Base-by-base conservation (phyloP, 2,113 vertebrate genomes). In the Macroglossus sobrinus region DNA sequence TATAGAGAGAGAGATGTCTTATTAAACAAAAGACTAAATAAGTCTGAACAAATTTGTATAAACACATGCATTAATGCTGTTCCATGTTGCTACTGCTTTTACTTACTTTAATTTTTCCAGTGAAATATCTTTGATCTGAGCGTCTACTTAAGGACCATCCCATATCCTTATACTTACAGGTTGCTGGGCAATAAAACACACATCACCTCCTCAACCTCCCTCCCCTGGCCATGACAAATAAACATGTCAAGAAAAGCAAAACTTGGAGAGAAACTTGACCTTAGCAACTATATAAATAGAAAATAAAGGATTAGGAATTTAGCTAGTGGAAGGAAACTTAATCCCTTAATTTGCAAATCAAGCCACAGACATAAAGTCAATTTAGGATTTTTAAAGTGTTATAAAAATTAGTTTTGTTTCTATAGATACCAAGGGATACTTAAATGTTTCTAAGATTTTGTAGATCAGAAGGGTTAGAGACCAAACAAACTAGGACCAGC, bases 351-450 rank as follows among this genome's bases (percentile, higher is more conserved):
- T 91, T 96, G 33, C 21, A 63, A 95, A 92, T 69, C 71, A 95
- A 95, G n/a, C 35, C 47, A 95, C 5, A 82, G 68, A 92, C 47
- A 92, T 0, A 43, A 94, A 91, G 93, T 92, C 53, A 92, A 92
- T 53, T 61, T 78, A 53, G 45, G 84, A 28, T 81, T 94, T 74
- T 89, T 69, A 66, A 96, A 75, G 14, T 71, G 0, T 57, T 22
- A 50, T 61, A 75, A 85, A 89, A 82, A 84, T 45, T 19, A 85
- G n/a, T 88, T 92, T 91, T 55, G 33, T 47, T 4, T 76, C 53
- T 63, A 50, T 7, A 91, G 94, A 72, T 75, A 93, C 50, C 13
- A 53, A 35, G 22, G 26, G 63, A 69, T 50, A 91, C 14, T 80
- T 91, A 76, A 96, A 89, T 72, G 68, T 80, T 55, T 68, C 21